Evolutionary conservation across 2,888 invertebrate species (phyloP).

Genomic region (Acanthococcus lagerstroemiae): DNA sequence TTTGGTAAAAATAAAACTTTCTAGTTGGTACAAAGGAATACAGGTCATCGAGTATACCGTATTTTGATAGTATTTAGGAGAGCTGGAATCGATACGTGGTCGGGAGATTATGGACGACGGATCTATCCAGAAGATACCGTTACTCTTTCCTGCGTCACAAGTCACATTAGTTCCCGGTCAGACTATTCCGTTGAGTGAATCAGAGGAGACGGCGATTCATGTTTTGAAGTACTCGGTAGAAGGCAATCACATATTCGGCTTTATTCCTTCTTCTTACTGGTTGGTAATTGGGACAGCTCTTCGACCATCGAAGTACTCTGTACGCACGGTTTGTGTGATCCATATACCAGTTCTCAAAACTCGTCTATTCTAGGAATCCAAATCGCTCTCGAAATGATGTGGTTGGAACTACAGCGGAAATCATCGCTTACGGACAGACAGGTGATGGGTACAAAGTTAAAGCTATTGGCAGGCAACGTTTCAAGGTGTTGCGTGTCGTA

Average conservation of each 20-base stretch:
- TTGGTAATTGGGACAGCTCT: neutral
- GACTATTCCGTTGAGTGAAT: constrained; percentile 41
- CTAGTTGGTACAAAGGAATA: neutral
- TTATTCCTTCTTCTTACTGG: constrained; percentile 9
- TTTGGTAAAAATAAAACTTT: neutral
- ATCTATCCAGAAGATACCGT: constrained; percentile 42
- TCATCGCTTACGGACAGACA: constrained; percentile 49
- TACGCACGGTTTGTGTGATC: no score
- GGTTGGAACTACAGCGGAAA: constrained; percentile 55
- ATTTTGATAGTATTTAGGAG: constrained; percentile 17
- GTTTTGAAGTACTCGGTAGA: constrained; percentile 51
- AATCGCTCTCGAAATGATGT: neutral
- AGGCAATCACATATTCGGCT: constrained; percentile 54
- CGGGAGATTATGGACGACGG: constrained; percentile 39
- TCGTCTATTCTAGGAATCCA: constrained; percentile 8
- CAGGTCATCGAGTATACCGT: neutral
- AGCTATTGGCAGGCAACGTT: constrained; percentile 67
- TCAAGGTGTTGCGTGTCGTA: constrained; percentile 46
- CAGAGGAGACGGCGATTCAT: constrained; percentile 46
- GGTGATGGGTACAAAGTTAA: constrained; percentile 52
- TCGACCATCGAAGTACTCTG: no score
- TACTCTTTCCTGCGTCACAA: constrained; percentile 39
- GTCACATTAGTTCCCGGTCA: constrained; percentile 42
- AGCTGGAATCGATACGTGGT: constrained; percentile 41
- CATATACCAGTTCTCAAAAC: no score